Base-by-base conservation (phyloP, 2,888 invertebrate species). In the Idaea aversata region DNA sequence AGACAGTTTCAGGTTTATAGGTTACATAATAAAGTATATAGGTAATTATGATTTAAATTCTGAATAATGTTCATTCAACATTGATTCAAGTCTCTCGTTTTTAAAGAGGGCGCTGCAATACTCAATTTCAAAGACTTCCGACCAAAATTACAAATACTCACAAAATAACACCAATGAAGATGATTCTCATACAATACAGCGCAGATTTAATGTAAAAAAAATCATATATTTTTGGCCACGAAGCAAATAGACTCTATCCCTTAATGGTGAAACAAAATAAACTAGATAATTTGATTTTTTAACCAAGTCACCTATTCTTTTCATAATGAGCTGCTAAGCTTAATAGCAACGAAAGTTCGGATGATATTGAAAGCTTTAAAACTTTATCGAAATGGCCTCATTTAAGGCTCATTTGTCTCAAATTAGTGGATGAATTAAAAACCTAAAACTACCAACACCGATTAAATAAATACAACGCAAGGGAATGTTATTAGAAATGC, bases 401-500 rank as follows among this genome's bases (percentile, higher is more conserved):
- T 38, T 4, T 13, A 38, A 6, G 38, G 6, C 15, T 34, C 34
- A 10, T 25, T 61, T 34, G 35, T 16, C 35, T 34, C 47, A 47
- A 25, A 47, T 47, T 47, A 47, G 47, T 47, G 47, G 13, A 47
- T 47, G 47, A 47, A 13, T 47, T 15, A 63, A 68, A 70, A 69
- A 70, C 70, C 64, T 61, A 69, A 64, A 63, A 63, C 70, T 73
- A 73, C 71, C 71, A 67, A 71, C 69, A 73, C 70, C 73, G 58
- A 68, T 64, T 59, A 62, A 66, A 65, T 59, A 61, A 62, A 66
- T 65, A 58, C 65, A 67, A 61, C 61, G 64, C 66, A 38, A 65
- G 69, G 71, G 73, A 73, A 72, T 73, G 72, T 73, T 71, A 70
- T 64, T 64, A 65, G 64, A 72, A 70, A 69, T 73, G 73, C 70